phyloP scores from a whole-genome alignment of 2,888 invertebrate genomes.

The Theretra japonica region DNA sequence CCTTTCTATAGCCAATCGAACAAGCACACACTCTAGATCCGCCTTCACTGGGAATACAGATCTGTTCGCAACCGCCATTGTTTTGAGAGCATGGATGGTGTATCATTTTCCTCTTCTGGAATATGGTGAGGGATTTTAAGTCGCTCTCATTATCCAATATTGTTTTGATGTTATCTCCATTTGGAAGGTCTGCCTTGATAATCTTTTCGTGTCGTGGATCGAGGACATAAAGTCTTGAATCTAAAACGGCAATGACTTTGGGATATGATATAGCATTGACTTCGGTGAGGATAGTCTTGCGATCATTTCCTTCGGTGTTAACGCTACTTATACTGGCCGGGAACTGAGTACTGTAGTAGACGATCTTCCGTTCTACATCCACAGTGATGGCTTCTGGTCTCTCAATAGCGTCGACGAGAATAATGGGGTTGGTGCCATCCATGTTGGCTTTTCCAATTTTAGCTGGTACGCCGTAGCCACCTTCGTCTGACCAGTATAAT shows the following conservation, averaged over 20 bases:
- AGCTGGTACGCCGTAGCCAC: slow-evolving; percentile 93
- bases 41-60: slow-evolving; percentile 94
- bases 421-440: slow-evolving; percentile 93
- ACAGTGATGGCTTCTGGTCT: slow-evolving; percentile 94
- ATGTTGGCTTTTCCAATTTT: slow-evolving; percentile 96
- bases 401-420: slow-evolving; percentile 89
- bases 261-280: slow-evolving; percentile 90
- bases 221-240: slow-evolving; percentile 92
- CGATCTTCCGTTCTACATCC: slow-evolving; percentile 90
- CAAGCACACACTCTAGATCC: slow-evolving; percentile 93
- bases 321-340: slow-evolving; percentile 89
- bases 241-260: slow-evolving; percentile 92
- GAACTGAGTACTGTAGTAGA: slow-evolving; percentile 95
- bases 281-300: slow-evolving; percentile 87
- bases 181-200: slow-evolving; percentile 92
- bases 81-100: slow-evolving; percentile 93
- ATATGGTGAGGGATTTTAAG: slow-evolving; percentile 93
- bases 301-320: slow-evolving; percentile 89
- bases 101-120: slow-evolving; percentile 91
- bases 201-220: slow-evolving; percentile 96
- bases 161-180: slow-evolving; percentile 89
- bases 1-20: slow-evolving; percentile 93
- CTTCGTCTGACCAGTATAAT: slow-evolving; percentile 98
- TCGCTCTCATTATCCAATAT: slow-evolving; percentile 95
- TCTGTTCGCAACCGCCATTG: slow-evolving; percentile 97